These are phyloP conservation scores for Todus mexicanus DNA, from an alignment of 2,797 vertebrate genomes.

Conservation along the genomic window DNA sequence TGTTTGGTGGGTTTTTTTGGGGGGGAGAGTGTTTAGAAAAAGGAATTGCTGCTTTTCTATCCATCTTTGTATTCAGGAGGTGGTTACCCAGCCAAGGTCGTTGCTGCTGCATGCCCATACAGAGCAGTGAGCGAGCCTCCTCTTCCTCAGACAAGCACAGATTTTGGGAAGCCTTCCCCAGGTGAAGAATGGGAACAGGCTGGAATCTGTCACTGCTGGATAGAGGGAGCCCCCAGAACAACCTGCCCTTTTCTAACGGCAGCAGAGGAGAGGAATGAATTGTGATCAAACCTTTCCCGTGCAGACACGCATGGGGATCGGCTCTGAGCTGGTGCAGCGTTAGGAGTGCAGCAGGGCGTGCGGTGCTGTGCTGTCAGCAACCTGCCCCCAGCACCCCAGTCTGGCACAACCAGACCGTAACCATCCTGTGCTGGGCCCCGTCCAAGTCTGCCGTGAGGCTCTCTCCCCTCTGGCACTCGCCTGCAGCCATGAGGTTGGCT, in stretches of 20 bases:
- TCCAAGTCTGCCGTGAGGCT: not conserved
- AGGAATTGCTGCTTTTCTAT: not conserved
- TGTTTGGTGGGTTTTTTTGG: not conserved
- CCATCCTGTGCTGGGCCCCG: not conserved
- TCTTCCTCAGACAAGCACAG: not conserved
- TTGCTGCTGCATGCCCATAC: not conserved
- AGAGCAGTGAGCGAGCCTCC: not conserved
- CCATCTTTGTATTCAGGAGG: constrained; percentile 25
- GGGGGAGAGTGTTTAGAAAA: too few species aligned
- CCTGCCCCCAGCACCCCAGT: not conserved
- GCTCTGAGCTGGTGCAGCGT: not conserved
- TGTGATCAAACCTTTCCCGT: not conserved
- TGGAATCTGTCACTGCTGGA: not conserved
- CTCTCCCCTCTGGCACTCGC: not conserved
- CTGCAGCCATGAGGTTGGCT: not conserved
- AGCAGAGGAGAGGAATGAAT: not conserved
- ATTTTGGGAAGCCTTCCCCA: not conserved
- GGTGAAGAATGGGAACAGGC: not conserved
- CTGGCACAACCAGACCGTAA: rapidly evolving
- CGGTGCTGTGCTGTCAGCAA: not conserved
- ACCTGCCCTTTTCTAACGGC: not conserved
- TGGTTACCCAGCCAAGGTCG: constrained; percentile 55
- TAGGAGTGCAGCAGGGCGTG: not conserved
- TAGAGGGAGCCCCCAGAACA: not conserved
- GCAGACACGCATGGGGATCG: not conserved